phyloP scores from a whole-genome alignment of 2,113 vertebrate species.

The Brevimyrus niger region DNA sequence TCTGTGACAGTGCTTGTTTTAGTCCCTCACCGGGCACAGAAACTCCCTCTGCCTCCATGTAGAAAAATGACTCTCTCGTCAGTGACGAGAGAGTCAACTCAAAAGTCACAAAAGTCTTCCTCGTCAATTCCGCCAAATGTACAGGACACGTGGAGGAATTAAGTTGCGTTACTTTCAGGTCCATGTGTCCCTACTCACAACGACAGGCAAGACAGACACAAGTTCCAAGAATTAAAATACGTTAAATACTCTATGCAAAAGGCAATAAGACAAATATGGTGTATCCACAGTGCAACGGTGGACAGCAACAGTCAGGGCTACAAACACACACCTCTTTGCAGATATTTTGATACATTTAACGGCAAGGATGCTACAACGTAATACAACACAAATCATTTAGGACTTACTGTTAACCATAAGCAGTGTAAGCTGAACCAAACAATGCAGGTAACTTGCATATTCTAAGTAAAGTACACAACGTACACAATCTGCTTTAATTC shows the following conservation, averaged over 20 bases:
- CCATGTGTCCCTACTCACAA: no score
- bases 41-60: neutral
- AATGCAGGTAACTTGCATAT: neutral
- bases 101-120: no score
- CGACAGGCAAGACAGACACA: no score
- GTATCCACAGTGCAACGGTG: no score
- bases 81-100: neutral
- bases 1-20: neutral
- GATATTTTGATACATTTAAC: neutral
- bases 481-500: neutral
- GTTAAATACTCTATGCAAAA: no score
- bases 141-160: no score
- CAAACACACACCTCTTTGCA: neutral
- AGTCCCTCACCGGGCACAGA: neutral
- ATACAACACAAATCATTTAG: neutral
- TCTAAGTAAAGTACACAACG: neutral
- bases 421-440: neutral
- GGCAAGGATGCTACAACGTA: neutral
- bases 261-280: no score
- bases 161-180: no score
- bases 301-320: neutral
- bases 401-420: neutral
- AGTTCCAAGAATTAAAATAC: no score
- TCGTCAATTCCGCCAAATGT: no score
- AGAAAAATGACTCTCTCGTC: no score